A percentile compares a stretch with the other conserved stretches of the same genome.
Evolutionary conservation across 2,888 invertebrate species (phyloP).

Genomic region (Tanytarsus gracilentus): DNA sequence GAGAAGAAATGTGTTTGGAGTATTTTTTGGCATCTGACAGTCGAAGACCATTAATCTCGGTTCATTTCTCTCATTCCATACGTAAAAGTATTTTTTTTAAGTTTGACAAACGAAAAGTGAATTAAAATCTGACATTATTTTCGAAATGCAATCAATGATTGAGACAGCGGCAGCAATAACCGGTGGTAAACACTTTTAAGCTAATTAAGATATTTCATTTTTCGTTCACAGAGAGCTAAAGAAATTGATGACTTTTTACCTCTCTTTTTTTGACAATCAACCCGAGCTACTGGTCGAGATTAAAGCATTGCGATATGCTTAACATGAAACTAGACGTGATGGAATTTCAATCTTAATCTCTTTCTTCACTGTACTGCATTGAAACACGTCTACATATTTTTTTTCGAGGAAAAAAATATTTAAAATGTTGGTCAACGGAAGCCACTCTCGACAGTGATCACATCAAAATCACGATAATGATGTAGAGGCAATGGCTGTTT

Average conservation of each 20-base stretch:
- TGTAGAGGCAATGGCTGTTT: no score
- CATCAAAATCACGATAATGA: no score
- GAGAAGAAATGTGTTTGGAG: background rate
- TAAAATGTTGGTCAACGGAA: slow-evolving; percentile 17
- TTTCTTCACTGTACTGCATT: slow-evolving; percentile 9
- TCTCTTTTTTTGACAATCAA: background rate
- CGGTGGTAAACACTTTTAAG: background rate
- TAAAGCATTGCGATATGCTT: slow-evolving; percentile 18
- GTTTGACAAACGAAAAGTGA: background rate
- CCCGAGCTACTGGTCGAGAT: background rate
- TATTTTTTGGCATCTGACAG: slow-evolving; percentile 4
- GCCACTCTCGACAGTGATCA: no score
- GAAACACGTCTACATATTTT: slow-evolving; percentile 14
- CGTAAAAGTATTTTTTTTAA: background rate
- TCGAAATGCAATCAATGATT: slow-evolving; percentile 22
- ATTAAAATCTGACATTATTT: slow-evolving; percentile 8
- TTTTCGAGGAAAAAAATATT: background rate
- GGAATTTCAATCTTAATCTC: slow-evolving; percentile 12
- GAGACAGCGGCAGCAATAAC: background rate
- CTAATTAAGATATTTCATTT: slow-evolving; percentile 26
- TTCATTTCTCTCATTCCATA: background rate
- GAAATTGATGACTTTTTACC: background rate
- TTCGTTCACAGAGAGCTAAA: background rate
- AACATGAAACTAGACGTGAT: slow-evolving; percentile 22
- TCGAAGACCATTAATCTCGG: slow-evolving; percentile 17